Conservation (phyloP, 2,113 vertebrate genomes). For the Lota lota region DNA sequence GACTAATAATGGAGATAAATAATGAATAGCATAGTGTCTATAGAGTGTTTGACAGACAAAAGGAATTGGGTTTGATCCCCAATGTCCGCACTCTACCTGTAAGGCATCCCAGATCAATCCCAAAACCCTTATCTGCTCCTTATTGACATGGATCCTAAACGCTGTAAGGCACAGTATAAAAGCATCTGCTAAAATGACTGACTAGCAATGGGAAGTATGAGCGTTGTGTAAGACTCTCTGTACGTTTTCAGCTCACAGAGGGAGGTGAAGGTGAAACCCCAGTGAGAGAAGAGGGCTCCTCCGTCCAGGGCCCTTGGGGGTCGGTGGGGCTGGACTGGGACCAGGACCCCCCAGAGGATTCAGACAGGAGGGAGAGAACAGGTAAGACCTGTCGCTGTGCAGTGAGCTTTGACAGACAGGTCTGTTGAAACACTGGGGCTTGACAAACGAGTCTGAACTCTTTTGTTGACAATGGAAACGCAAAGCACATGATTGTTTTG, state of each 20-base stretch:
- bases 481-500: slow-evolving; percentile 38
- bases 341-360: slow-evolving; percentile 47
- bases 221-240: slow-evolving; percentile 31
- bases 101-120: too few relatives aligned
- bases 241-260: slow-evolving; percentile 64
- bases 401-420: neutral
- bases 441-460: slow-evolving; percentile 46
- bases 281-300: slow-evolving; percentile 52
- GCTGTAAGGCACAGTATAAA: too few relatives aligned
- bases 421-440: slow-evolving; percentile 45
- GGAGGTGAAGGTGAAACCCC: slow-evolving; percentile 57
- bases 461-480: slow-evolving; percentile 20
- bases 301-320: slow-evolving; percentile 55
- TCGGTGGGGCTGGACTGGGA: slow-evolving; percentile 60
- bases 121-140: too few relatives aligned
- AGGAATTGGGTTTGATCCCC: too few relatives aligned
- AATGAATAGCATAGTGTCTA: too few relatives aligned
- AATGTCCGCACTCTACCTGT: too few relatives aligned
- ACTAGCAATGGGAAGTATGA: too few relatives aligned
- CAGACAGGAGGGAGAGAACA: slow-evolving; percentile 59
- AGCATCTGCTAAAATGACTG: too few relatives aligned
- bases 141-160: too few relatives aligned
- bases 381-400: slow-evolving; percentile 61
- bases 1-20: too few relatives aligned
- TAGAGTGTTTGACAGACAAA: too few relatives aligned